Conservation (phyloP, 2,113 vertebrate genomes). For the Carollia perspicillata region DNA sequence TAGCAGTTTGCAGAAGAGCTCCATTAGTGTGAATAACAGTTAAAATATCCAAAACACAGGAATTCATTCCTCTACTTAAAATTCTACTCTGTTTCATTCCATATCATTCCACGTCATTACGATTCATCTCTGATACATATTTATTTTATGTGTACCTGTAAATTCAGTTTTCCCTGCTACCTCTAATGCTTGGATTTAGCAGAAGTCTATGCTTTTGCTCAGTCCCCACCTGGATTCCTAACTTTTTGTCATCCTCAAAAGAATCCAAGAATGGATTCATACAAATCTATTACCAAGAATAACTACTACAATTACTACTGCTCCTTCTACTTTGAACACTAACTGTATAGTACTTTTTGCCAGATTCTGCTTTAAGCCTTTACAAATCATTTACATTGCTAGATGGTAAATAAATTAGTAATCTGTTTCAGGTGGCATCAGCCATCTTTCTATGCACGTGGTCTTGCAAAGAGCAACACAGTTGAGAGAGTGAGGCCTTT, state of each 20-base stretch:
- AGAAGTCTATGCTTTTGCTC: neutral
- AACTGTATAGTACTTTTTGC: neutral
- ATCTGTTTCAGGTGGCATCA: neutral
- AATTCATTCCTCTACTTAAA: neutral
- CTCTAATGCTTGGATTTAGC: neutral
- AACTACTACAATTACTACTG: neutral
- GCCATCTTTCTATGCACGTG: neutral
- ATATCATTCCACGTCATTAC: neutral
- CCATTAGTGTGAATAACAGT: neutral
- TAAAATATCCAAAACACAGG: neutral
- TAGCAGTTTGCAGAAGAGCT: neutral
- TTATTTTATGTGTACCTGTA: neutral
- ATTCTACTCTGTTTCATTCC: neutral
- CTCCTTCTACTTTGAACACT: neutral
- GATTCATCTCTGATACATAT: neutral
- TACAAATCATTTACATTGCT: neutral
- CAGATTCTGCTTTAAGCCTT: neutral
- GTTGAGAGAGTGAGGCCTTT: neutral
- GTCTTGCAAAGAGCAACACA: neutral
- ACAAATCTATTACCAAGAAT: neutral
- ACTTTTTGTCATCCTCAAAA: neutral
- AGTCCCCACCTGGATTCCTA: neutral
- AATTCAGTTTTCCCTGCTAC: neutral
- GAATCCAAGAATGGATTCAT: neutral
- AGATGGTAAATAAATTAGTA: neutral